Base-by-base conservation (phyloP, 2,797 vertebrate genomes). In the Lophura swinhoii region DNA sequence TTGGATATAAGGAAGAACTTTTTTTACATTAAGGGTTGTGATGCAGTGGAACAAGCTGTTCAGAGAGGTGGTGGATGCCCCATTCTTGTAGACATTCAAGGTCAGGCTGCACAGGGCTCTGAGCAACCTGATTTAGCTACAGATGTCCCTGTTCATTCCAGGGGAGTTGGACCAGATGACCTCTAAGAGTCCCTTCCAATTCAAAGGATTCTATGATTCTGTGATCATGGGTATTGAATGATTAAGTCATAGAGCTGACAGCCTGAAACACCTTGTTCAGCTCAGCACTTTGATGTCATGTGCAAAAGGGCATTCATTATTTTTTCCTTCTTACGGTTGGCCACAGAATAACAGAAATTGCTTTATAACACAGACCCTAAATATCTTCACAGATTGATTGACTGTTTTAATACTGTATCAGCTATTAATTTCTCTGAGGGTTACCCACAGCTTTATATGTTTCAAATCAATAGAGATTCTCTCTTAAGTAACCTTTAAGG, bases 401-500 rank as follows among this genome's bases (percentile, higher is more conserved):
- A 91, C 77, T 51, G 20, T 9, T 92, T 72, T 43, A 48, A 83
- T 85, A 75, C 29, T 64, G 39, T 43, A 72, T 48, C 90, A 85
- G 58, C 46, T 85, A 63, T 77, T 94, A 92, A 87, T 91, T 79
- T 76, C 64, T 75, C 78, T 94, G 44, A 90, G 35, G 41, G 39
- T 33, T 91, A 75, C 4, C 76, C 78, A 73, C 39, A 56, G 41
- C 55, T 93, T 92, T 59, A 84, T 75, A 37, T 79, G 59, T 74
- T 86, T 85, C 56, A 49, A 96, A 87, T 92, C 53, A 77, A 78
- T 72, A 91, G 14, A 73, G 72, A 94, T 91, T 85, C 75, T 93
- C n/a, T 91, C 16, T 88, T 87, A 87, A 95, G 85, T 75, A 93
- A 79, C 9, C 56, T 77, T 87, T 81, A 91, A 96, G 68, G 77